phyloP scores from a whole-genome alignment of 2,797 vertebrate genomes.

The Melanotaenia pygmaea region DNA sequence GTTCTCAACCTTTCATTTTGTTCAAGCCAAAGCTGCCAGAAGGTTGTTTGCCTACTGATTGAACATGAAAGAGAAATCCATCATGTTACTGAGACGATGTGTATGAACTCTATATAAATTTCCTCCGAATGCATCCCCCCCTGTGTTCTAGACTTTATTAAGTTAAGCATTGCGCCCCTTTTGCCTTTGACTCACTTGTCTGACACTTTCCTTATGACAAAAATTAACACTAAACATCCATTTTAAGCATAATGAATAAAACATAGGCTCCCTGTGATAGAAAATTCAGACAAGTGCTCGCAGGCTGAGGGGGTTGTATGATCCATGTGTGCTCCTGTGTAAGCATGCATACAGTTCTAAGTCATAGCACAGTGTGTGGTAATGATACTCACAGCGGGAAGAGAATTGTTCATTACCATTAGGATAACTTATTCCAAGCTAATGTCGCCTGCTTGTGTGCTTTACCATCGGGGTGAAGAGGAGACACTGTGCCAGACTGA shows the following conservation, averaged over 20 bases:
- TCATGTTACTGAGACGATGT: not conserved
- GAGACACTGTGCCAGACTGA: conserved; percentile 29
- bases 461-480: conserved; percentile 42
- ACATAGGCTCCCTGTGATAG: conserved; percentile 37
- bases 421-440: conserved; percentile 54
- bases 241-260: conserved; percentile 58
- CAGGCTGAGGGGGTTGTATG: conserved; percentile 15
- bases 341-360: conserved; percentile 28
- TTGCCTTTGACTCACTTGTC: conserved; percentile 29
- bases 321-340: conserved; percentile 29
- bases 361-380: conserved; percentile 58
- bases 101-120: not conserved
- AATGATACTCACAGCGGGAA: conserved; percentile 57
- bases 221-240: conserved; percentile 45
- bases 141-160: conserved; percentile 12
- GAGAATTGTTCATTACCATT: conserved; percentile 63
- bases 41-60: not conserved
- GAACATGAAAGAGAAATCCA: not conserved
- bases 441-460: conserved; percentile 34
- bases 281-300: conserved; percentile 25
- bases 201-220: conserved; percentile 36
- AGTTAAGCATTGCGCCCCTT: conserved; percentile 14
- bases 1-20: not conserved
- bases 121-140: conserved; percentile 3
- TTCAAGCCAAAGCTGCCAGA: not conserved